A percentile compares a stretch with the other conserved stretches of the same genome.
Evolutionary conservation across 1,140 invertebrate species (phyloP).

Genomic region (Hyles vespertilio): DNA sequence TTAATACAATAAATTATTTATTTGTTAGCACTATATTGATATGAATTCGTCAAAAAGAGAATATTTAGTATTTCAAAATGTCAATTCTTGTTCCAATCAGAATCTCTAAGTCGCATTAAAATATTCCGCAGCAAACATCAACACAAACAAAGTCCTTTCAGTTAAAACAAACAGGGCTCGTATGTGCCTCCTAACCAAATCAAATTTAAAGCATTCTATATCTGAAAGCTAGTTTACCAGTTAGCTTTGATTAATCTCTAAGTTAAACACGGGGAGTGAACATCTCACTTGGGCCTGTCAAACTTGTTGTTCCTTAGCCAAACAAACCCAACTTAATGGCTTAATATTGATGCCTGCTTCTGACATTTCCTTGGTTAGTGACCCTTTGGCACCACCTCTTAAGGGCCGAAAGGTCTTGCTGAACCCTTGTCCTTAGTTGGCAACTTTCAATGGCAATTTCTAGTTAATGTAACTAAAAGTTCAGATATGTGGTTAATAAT

Average conservation of each 20-base stretch:
- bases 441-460: conserved; percentile 30
- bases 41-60: too few species aligned
- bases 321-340: conserved; percentile 46
- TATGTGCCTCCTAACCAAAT: too few species aligned
- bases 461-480: conserved; percentile 22
- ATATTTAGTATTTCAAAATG: too few species aligned
- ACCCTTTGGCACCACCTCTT: conserved; percentile 31
- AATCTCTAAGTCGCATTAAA: too few species aligned
- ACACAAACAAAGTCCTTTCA: too few species aligned
- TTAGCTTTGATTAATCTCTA: conserved; percentile 20
- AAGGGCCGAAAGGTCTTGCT: conserved; percentile 14
- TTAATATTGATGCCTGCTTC: conserved; percentile 57
- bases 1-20: too few species aligned
- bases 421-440: conserved; percentile 26
- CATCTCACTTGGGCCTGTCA: conserved; percentile 23
- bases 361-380: conserved; percentile 51
- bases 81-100: too few species aligned
- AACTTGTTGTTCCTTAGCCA: conserved; percentile 28
- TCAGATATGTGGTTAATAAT: conserved; percentile 31
- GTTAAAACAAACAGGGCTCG: too few species aligned
- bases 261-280: conserved; percentile 20
- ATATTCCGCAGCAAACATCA: too few species aligned
- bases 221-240: neutral
- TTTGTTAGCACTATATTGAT: too few species aligned
- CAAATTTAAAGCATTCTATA: too few species aligned